phyloP scores from a whole-genome alignment of 2,797 vertebrate species.

The Squalus acanthias region DNA sequence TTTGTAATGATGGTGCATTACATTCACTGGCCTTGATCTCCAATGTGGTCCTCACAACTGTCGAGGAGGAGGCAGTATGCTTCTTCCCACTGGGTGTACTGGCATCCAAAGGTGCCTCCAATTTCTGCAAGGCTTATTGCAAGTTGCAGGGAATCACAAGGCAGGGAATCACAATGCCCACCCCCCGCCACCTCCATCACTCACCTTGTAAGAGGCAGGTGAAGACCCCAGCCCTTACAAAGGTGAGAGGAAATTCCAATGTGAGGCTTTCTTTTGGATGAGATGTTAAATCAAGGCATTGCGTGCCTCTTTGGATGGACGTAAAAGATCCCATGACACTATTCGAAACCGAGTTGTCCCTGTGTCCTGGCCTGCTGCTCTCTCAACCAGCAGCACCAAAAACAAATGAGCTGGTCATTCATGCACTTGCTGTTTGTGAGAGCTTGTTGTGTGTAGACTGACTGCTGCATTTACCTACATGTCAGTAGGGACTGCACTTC shows the following conservation, averaged over 20 bases:
- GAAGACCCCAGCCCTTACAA: background rate
- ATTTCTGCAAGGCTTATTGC: too few relatives aligned
- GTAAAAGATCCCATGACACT: background rate
- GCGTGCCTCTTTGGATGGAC: too few relatives aligned
- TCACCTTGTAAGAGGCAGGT: too few relatives aligned
- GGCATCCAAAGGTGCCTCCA: too few relatives aligned
- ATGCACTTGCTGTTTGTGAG: background rate
- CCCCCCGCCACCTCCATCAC: too few relatives aligned
- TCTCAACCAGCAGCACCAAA: background rate
- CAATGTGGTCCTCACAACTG: background rate
- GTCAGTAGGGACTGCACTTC: background rate
- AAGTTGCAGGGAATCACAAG: too few relatives aligned
- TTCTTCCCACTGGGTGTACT: too few relatives aligned
- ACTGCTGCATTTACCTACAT: background rate
- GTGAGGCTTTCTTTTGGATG: background rate
- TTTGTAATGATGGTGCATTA: background rate
- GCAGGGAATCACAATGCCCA: too few relatives aligned
- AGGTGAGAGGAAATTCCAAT: background rate
- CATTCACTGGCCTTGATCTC: background rate
- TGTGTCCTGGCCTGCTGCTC: background rate
- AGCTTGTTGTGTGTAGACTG: background rate
- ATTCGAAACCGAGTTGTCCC: background rate
- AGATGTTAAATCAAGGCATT: background rate
- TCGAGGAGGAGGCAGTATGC: background rate
- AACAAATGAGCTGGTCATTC: background rate